Evolutionary conservation across 1,140 invertebrate species (phyloP).

Genomic region (Drosophila sucinea): DNA sequence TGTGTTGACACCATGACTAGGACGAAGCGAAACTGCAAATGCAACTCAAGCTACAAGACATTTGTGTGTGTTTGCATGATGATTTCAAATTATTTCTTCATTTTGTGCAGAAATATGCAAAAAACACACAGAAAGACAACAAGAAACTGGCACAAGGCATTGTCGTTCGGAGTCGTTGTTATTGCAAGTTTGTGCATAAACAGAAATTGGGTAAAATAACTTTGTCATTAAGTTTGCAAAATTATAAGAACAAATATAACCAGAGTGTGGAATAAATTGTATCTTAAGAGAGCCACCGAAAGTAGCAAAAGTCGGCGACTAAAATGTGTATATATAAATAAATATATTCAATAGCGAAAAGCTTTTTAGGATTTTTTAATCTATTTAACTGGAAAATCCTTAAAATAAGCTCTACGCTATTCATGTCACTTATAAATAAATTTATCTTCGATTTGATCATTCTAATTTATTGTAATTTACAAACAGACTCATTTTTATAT

Average conservation of each 20-base stretch:
- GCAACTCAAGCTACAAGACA: conserved; percentile 33
- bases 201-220: not conserved
- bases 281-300: too few relatives aligned
- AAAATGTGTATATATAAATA: too few relatives aligned
- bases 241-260: not conserved
- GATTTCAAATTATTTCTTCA: conserved; percentile 78
- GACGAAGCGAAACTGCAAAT: conserved; percentile 26
- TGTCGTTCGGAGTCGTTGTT: conserved; percentile 39
- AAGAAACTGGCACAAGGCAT: conserved; percentile 73
- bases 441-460: too few relatives aligned
- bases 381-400: too few relatives aligned
- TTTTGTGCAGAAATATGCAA: conserved; percentile 61
- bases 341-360: too few relatives aligned
- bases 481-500: too few relatives aligned
- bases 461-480: too few relatives aligned
- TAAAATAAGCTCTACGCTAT: too few relatives aligned
- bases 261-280: not conserved
- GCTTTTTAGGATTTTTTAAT: too few relatives aligned
- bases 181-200: conserved; percentile 5
- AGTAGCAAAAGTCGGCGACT: too few relatives aligned
- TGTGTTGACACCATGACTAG: conserved; percentile 70
- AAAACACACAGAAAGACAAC: conserved; percentile 27
- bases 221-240: not conserved
- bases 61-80: conserved; percentile 34
- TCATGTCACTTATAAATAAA: too few relatives aligned